Percentiles rank a stretch among this genome's conserved stretches.
Conservation (phyloP, 2,113 vertebrate species). For the Gallinago media region DNA sequence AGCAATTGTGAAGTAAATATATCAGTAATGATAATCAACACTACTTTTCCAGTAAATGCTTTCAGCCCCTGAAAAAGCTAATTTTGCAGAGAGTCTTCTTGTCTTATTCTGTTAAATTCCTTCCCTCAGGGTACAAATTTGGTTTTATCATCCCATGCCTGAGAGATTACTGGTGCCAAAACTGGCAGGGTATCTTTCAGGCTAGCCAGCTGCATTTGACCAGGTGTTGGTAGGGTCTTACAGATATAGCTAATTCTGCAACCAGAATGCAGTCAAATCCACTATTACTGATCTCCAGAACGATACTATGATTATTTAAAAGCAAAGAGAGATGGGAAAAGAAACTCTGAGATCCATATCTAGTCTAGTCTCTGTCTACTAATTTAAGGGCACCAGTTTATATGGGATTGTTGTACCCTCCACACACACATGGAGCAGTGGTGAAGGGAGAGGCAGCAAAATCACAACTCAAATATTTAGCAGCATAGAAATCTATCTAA, state of each 20-base stretch:
- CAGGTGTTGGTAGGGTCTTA: not conserved
- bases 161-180: not conserved
- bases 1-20: not conserved
- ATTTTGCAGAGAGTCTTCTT: not conserved
- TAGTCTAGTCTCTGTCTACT: not conserved
- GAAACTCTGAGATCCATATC: not conserved
- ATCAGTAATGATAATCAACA: not conserved
- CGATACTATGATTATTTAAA: not conserved
- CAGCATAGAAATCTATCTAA: not conserved
- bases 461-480: not conserved
- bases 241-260: not conserved
- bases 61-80: not conserved
- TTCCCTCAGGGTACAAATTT: not conserved
- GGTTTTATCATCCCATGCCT: not conserved
- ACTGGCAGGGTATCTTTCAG: not conserved
- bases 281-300: not conserved
- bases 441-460: not conserved
- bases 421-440: rapidly evolving
- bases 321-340: not conserved
- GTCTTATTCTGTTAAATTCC: not conserved
- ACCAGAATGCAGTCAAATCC: not conserved
- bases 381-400: not conserved
- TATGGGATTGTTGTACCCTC: not conserved
- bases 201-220: not conserved
- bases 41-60: not conserved